These are phyloP conservation scores for Micromesistius poutassou DNA, from an alignment of 2,797 vertebrate genomes.

Conservation along the genomic window DNA sequence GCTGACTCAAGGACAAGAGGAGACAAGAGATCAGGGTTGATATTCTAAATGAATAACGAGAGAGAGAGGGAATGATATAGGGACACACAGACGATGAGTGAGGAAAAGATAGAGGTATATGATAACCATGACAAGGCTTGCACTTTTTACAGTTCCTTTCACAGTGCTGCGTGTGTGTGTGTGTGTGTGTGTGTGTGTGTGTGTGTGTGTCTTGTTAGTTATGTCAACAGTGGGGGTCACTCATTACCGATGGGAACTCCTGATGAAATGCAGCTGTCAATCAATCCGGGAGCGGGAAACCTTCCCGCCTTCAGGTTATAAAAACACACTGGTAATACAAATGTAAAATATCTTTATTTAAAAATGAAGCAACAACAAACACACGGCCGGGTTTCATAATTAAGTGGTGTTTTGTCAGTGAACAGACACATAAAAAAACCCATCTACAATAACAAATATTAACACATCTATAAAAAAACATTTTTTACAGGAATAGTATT, in stretches of 20 bases:
- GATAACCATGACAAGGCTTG: constrained; percentile 59
- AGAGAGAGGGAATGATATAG: constrained; percentile 45
- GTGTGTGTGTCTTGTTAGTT: constrained; percentile 51
- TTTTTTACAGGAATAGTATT: no score
- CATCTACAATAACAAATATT: not conserved
- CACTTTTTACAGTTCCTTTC: constrained; percentile 6
- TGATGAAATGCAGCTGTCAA: constrained; percentile 66
- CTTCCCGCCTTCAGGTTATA: constrained; percentile 38
- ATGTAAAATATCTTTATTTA: constrained; percentile 19
- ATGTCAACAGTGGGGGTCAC: constrained; percentile 68
- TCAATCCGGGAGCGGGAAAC: constrained; percentile 49
- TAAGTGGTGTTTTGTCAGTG: constrained; percentile 4
- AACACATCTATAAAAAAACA: not conserved
- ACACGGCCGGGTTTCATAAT: constrained; percentile 27
- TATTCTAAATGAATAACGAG: constrained; percentile 69
- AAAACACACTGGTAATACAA: no score
- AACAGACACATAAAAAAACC: no score
- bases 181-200: constrained; percentile 18
- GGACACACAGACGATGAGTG: constrained; percentile 54
- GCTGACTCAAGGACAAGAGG: constrained; percentile 67
- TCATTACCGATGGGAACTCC: constrained; percentile 58
- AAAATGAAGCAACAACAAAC: not conserved
- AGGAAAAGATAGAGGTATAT: constrained; percentile 45
- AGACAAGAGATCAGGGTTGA: constrained; percentile 53
- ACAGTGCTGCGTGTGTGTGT: constrained; percentile 33